phyloP scores from a whole-genome alignment of 2,113 vertebrate genomes.

The Archilochus colubris region DNA sequence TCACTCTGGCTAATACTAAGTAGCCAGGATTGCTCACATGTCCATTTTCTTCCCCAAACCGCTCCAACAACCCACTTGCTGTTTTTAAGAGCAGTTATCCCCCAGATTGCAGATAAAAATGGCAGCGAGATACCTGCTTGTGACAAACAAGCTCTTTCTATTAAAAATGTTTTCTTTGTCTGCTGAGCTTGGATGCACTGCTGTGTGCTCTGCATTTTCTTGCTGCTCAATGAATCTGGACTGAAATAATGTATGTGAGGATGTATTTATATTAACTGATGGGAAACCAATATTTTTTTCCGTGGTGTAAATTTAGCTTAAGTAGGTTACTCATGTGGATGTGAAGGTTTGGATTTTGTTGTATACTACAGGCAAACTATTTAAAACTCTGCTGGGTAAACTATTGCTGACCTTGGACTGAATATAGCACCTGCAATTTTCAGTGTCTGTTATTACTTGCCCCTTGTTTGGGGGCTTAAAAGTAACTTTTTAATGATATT shows the following conservation, averaged over 20 bases:
- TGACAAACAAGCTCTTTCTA: neutral
- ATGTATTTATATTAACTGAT: neutral
- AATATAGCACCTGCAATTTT: neutral
- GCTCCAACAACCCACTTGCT: neutral
- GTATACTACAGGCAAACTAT: neutral
- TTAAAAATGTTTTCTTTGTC: neutral
- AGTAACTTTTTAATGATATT: neutral
- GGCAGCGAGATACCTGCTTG: neutral
- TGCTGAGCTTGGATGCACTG: neutral
- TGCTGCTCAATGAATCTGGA: neutral
- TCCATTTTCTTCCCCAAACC: too few species aligned
- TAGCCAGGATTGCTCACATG: too few species aligned
- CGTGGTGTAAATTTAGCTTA: neutral
- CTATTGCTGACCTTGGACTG: neutral
- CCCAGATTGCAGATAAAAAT: neutral
- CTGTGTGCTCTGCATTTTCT: neutral
- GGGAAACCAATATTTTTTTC: neutral
- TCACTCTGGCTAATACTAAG: too few species aligned
- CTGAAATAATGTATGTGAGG: neutral
- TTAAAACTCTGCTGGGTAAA: neutral
- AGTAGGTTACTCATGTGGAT: neutral
- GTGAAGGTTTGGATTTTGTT: neutral
- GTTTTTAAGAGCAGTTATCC: neutral
- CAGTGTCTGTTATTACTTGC: neutral
- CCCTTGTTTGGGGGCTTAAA: neutral